Evolutionary conservation across 92 coral and sea anemone genomes (phyloP), one percentile per base, ranked within the genome.

Genomic region (Anthopleura xanthogrammica): DNA sequence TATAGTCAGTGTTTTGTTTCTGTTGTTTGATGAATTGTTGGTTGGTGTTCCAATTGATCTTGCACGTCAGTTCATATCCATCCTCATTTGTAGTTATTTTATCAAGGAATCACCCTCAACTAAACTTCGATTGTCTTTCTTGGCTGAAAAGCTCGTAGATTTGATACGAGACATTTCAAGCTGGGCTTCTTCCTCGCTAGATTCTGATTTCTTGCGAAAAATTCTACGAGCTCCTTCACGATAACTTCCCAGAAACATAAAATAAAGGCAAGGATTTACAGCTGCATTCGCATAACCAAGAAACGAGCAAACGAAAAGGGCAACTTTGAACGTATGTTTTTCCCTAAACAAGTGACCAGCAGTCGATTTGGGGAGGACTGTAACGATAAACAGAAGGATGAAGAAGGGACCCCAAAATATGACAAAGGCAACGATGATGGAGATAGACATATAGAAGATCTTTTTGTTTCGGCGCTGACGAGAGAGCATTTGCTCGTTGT

Each of bases 321-420:
- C 74, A 10, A 36, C 4, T 0, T 0, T 1, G 17, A 68, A 0
- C 74, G 12, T 2, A n/a, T n/a, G n/a, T n/a, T n/a, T n/a, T n/a
- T n/a, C n/a, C n/a, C n/a, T n/a, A n/a, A n/a, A n/a, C n/a, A n/a
- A n/a, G n/a, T n/a, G n/a, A n/a, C n/a, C n/a, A n/a, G n/a, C n/a
- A n/a, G n/a, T n/a, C n/a, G n/a, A n/a, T n/a, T n/a, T 62, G 29
- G 70, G 24, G 29, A 62, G 11, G 16, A 54, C 24, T 20, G 29
- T 1, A 6, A 20, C 1, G 3, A 62, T 4, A 20, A 7, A 10
- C 6, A 68, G 74, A 9, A 12, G 3, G 36, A 22, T 2, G 60
- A 16, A 80, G 41, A 41, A 80, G 14, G 83, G 83, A n/a, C 83
- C 83, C 75, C 83, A 80, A 5, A 80, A 76, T 1, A 80, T 5